Conservation (phyloP, 2,113 vertebrate species). For the Sorex araneus region DNA sequence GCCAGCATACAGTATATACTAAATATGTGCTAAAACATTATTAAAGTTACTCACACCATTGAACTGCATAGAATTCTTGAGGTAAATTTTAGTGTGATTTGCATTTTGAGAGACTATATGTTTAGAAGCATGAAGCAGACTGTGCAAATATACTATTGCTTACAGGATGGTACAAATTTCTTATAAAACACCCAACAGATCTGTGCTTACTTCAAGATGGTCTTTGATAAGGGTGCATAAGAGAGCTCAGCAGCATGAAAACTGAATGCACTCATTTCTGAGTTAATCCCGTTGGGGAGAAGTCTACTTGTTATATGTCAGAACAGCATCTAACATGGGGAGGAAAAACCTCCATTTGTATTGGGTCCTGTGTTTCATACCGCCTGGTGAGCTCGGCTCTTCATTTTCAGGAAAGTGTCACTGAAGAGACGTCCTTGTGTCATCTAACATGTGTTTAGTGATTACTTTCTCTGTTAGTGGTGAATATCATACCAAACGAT, state of each 20-base stretch:
- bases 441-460: conserved; percentile 79
- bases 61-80: neutral
- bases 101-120: neutral
- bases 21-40: neutral
- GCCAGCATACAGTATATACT: neutral
- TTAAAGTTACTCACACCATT: neutral
- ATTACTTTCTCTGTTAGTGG: conserved; percentile 80
- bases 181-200: conserved; percentile 13
- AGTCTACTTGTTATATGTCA: conserved; percentile 60
- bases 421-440: conserved; percentile 77
- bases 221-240: conserved; percentile 25
- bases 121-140: neutral
- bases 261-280: conserved; percentile 65
- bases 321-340: neutral
- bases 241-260: neutral
- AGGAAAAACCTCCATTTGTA: neutral
- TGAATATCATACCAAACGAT: conserved; percentile 70
- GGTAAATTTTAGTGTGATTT: neutral
- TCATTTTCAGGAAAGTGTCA: conserved; percentile 80
- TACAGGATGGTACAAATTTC: neutral
- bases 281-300: conserved; percentile 77
- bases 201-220: conserved; percentile 47
- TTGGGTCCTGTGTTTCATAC: conserved; percentile 48
- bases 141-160: neutral
- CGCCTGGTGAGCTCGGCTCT: conserved; percentile 59